A percentile compares a stretch with the other conserved stretches of the same genome.
Conservation (phyloP, 2,113 vertebrate species). For the Alethe diademata region DNA sequence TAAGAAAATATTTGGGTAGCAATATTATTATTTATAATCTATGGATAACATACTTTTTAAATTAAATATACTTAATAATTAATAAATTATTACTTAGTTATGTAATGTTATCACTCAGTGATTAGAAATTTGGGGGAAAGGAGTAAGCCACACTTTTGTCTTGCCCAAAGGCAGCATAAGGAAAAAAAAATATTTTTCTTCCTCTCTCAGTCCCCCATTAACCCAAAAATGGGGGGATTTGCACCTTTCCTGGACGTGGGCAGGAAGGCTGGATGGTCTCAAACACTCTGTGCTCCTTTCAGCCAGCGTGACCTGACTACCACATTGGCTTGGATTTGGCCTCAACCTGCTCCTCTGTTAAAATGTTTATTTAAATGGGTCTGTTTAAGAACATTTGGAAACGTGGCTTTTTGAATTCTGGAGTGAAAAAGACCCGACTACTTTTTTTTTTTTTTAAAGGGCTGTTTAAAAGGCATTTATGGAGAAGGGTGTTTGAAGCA, state of each 20-base stretch:
- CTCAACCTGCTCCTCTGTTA: not conserved
- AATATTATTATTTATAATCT: not conserved
- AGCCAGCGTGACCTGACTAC: not conserved
- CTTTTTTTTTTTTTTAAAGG: not conserved
- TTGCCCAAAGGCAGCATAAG: not conserved
- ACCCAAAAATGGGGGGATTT: not conserved
- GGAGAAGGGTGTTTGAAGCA: not conserved
- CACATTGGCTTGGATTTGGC: not conserved
- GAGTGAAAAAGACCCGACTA: fast-evolving
- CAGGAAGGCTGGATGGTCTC: not conserved
- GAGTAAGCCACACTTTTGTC: not conserved
- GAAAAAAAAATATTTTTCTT: not conserved
- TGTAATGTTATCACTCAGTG: not conserved
- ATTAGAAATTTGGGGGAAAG: not conserved
- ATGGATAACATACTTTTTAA: not conserved
- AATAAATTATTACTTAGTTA: not conserved
- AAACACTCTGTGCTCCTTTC: not conserved
- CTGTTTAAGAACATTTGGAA: not conserved
- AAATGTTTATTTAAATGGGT: not conserved
- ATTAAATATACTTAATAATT: not conserved
- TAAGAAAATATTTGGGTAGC: not conserved
- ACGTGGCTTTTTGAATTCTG: not conserved
- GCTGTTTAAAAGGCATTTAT: not conserved
- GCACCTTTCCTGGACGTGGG: fast-evolving
- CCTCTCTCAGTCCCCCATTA: not conserved